Evolutionary conservation across 2,797 vertebrate genomes (phyloP), one percentile per base, ranked within the genome.

Genomic region (Setipinna tenuifilis): DNA sequence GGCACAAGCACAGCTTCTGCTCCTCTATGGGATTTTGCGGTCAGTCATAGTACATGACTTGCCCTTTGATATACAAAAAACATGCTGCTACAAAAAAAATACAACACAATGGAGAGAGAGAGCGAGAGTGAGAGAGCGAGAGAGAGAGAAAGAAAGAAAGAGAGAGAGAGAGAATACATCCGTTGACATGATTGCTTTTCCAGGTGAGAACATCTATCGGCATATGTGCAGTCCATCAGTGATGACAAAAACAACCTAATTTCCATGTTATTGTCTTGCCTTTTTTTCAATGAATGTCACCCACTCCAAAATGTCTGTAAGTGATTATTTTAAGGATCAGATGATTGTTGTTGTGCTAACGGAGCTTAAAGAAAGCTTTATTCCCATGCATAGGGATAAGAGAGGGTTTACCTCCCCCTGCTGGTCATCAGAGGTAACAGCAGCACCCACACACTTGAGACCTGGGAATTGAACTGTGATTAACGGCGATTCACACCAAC

Each of bases 141-240:
- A 54, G 50, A 54, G 17, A 0, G 41, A 61, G n/a, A 54, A 31
- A 62, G 12, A n/a, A 82, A 84, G 41, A 54, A 81, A 87, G 83
- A 44, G 87, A 83, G 68, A 41, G n/a, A 0, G n/a, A 16, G 25
- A 82, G 46, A 82, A 61, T 87, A 61, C 88, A 91, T 93, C 89
- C 93, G 93, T 57, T 87, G 86, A 85, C 89, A 81, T 84, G 86
- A 92, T 91, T 87, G 83, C 90, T 86, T 59, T 81, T 81, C 65
- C 88, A 87, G 90, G 85, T 88, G 85, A 83, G 83, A 78, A 88
- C 84, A 86, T 86, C 75, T 58, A 2, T 0, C 71, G 50, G 50
- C 87, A 87, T 90, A 87, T 92, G 88, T 71, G 88, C 31, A 89
- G 85, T 65, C 84, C 87, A 90, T 90, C 84, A 87, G 89, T 90